Evolutionary conservation across 2,888 invertebrate genomes (phyloP), one percentile per base, ranked within the genome.

Genomic region (Philereme vetulata): DNA sequence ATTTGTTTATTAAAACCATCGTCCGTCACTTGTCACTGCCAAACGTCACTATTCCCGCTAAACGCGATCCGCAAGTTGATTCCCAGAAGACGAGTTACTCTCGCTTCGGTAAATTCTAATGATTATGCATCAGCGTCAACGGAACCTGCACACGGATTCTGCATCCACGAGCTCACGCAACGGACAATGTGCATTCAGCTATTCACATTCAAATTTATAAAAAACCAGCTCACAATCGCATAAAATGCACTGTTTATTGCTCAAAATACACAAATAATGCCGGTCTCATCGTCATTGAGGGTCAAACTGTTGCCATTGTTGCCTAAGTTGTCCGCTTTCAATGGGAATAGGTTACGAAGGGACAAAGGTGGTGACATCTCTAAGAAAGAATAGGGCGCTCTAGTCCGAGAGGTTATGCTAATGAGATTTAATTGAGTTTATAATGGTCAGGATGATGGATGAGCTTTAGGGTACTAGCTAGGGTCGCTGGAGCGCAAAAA

Each of bases 341-440:
- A 88, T 77, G 72, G 85, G 86, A 86, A 81, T 86, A 86, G 86
- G 86, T 89, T 88, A 87, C 88, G 71, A 65, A 67, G 75, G 83
- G 81, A 91, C 90, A 90, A 92, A 91, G 89, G 91, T 92, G 92
- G 86, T 88, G 92, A 92, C 92, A 91, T 86, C 72, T 86, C 85
- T 78, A 72, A 81, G 78, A 79, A 72, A 84, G 80, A 84, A 86
- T 82, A 77, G 85, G 79, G 78, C 64, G 72, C 77, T 74, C 81
- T 82, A 79, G 81, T 70, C 67, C 71, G 66, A 68, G 79, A 80
- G 86, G 83, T 86, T 90, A 92, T 92, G 90, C 73, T 86, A 91
- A 92, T 92, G 80, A 84, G 88, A 88, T 92, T 90, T 92, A 92
- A 92, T 92, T 91, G 92, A 91, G 91, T 90, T 88, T 90, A 90